phyloP scores from a whole-genome alignment of 2,888 invertebrate species.

The Octonoba sinensis region DNA sequence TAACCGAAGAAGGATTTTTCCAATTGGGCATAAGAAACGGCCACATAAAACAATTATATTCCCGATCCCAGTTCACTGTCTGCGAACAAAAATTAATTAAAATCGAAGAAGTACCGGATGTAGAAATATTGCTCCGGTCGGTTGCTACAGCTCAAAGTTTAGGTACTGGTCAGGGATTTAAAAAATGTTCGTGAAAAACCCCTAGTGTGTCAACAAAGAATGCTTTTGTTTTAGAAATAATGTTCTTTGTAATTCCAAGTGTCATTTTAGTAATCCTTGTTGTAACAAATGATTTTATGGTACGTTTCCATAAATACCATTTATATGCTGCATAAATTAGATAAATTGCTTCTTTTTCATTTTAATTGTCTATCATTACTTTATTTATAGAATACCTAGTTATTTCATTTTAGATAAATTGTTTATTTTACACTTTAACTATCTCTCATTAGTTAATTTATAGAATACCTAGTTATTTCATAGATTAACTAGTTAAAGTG shows the following conservation, averaged over 20 bases:
- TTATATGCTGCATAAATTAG: slow-evolving; percentile 52
- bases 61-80: too few species aligned
- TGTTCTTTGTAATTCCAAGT: too few species aligned
- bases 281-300: slow-evolving; percentile 54
- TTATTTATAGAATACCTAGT: background rate
- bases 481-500: slow-evolving; percentile 42
- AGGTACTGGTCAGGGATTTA: slow-evolving; percentile 53
- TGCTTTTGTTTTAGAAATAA: too few species aligned
- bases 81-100: too few species aligned
- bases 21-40: too few species aligned
- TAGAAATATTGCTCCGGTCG: slow-evolving; percentile 49
- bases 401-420: slow-evolving; percentile 16
- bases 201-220: slow-evolving; percentile 35
- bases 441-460: slow-evolving; percentile 10
- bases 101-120: slow-evolving; percentile 36
- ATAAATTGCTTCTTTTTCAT: slow-evolving; percentile 51
- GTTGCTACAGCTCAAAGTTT: slow-evolving; percentile 60
- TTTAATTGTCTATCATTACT: slow-evolving; percentile 41
- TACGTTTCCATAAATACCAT: slow-evolving; percentile 50
- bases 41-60: too few species aligned
- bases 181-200: slow-evolving; percentile 53
- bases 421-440: slow-evolving; percentile 13
- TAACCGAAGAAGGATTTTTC: too few species aligned
- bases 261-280: slow-evolving; percentile 27
- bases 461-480: slow-evolving; percentile 14